phyloP scores from a whole-genome alignment of 2,888 invertebrate species.

The Drosophila paramelanica region DNA sequence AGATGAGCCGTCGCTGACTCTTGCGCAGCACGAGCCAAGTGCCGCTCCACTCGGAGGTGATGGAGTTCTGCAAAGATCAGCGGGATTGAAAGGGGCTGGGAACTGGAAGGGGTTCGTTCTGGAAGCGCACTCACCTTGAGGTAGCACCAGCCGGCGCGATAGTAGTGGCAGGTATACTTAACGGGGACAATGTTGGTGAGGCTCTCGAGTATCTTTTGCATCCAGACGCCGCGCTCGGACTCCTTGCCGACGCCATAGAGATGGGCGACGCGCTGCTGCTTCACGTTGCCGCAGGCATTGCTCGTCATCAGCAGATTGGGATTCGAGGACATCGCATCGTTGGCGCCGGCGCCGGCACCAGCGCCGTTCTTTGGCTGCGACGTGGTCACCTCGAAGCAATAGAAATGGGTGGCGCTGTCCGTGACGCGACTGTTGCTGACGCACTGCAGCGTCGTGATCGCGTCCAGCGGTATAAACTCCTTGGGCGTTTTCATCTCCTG shows the following conservation, averaged over 20 bases:
- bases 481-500: conserved; percentile 89
- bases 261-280: conserved; percentile 82
- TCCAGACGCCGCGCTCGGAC: conserved; percentile 88
- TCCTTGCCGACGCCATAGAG: conserved; percentile 85
- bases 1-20: conserved; percentile 86
- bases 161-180: conserved; percentile 89
- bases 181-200: conserved; percentile 89
- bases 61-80: conserved; percentile 73
- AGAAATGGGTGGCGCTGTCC: conserved; percentile 84
- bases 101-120: no score
- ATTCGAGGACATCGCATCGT: conserved; percentile 73
- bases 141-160: conserved; percentile 93
- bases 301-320: conserved; percentile 83
- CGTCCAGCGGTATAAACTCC: conserved; percentile 89
- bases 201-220: conserved; percentile 91
- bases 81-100: no score
- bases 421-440: conserved; percentile 85
- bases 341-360: conserved; percentile 24
- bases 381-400: conserved; percentile 84
- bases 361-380: conserved; percentile 81
- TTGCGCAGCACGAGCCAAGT: conserved; percentile 92
- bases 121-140: conserved; percentile 86
- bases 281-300: conserved; percentile 82
- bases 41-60: conserved; percentile 88
- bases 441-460: conserved; percentile 85